Conservation (phyloP, 2,113 vertebrate genomes). For the Rhadina sibilatrix region DNA sequence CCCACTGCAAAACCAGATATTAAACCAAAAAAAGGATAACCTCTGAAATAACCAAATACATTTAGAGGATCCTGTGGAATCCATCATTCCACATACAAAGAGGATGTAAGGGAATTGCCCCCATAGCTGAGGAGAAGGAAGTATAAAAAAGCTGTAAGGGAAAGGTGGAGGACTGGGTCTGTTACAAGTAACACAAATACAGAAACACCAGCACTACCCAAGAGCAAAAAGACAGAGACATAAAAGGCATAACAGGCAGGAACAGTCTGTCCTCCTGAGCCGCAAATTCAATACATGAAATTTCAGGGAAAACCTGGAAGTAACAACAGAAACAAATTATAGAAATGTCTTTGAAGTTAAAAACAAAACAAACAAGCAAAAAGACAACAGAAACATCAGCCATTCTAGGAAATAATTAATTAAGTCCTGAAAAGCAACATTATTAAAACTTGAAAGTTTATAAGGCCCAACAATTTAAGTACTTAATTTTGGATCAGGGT, state of each 20-base stretch:
- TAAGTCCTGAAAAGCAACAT: background rate
- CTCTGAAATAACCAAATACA: background rate
- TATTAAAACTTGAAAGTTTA: background rate
- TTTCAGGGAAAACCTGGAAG: background rate
- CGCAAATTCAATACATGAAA: background rate
- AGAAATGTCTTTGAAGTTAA: background rate
- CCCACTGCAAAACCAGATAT: background rate
- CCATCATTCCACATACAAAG: background rate
- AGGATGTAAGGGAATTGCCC: background rate
- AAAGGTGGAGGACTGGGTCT: background rate
- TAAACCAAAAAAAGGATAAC: background rate
- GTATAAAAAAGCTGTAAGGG: accelerated
- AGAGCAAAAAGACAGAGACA: background rate
- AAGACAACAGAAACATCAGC: background rate
- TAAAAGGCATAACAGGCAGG: background rate
- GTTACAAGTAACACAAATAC: background rate
- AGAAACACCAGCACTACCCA: background rate
- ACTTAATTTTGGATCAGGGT: background rate
- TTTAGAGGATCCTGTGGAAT: background rate
- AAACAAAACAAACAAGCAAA: background rate
- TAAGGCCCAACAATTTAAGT: background rate
- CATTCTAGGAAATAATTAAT: background rate
- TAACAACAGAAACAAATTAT: background rate
- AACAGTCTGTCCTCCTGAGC: background rate
- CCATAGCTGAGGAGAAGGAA: background rate